Evolutionary conservation across 2,797 vertebrate genomes (phyloP), one percentile per base, ranked within the genome.

Genomic region (Enoplosus armatus): DNA sequence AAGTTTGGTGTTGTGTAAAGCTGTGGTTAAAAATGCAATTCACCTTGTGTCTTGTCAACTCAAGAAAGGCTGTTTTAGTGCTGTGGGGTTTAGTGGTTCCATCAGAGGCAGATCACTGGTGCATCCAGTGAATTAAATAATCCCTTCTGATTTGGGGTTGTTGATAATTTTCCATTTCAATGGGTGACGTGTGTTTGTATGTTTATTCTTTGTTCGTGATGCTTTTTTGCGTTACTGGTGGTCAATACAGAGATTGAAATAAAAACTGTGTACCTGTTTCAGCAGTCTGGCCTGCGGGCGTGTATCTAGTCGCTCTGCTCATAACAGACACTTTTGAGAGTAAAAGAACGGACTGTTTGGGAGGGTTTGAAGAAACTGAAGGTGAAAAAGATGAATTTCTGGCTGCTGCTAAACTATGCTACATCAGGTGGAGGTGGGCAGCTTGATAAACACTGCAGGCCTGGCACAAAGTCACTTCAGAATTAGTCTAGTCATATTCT

Each of bases 361-460:
- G n/a, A 26, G 39, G 56, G 35, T 26, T 15, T 43, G n/a, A n/a
- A n/a, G n/a, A n/a, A n/a, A n/a, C n/a, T n/a, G n/a, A n/a, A n/a
- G n/a, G n/a, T 72, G 48, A 54, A 55, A 66, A 63, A 62, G 35
- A 58, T n/a, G 16, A 75, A 64, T 47, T 50, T 37, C 9, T 10
- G 43, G 45, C 59, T 69, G 45, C 51, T 69, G 66, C 31, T 60
- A 29, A 75, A 53, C 70, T 59, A 51, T n/a, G 37, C 8, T 55
- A 22, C 22, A 18, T 75, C 43, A 50, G 45, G 41, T 71, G 47
- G 47, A 85, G 43, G 55, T 18, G 61, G 72, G 69, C 80, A 75
- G 48, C 31, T n/a, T 27, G 41, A 80, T 51, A 66, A 80, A 83
- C 75, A 67, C 58, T 31, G 63, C 61, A 53, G 80, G 78, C 24